Evolutionary conservation across 2,113 vertebrate species (phyloP).

Genomic region (Mixornis gularis): DNA sequence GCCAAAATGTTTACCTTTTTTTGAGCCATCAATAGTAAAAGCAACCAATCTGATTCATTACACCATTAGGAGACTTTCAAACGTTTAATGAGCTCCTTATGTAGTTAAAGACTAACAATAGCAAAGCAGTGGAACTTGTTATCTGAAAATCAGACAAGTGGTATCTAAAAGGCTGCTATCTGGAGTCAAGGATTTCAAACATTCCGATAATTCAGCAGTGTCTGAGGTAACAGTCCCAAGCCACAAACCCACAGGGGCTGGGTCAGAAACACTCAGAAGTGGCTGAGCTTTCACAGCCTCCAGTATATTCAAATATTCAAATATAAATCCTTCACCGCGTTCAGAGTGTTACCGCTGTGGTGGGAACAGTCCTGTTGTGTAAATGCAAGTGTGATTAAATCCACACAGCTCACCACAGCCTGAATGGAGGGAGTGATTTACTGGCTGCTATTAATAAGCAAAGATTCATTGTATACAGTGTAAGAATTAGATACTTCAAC

Average conservation of each 20-base stretch:
- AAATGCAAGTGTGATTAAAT: not conserved
- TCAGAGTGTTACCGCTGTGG: not conserved
- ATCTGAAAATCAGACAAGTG: constrained; percentile 17
- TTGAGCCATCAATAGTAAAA: not conserved
- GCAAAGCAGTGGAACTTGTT: not conserved
- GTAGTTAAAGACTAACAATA: not conserved
- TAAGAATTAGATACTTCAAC: not conserved
- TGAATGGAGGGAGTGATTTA: not conserved
- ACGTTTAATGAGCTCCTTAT: not conserved
- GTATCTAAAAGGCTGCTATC: not conserved
- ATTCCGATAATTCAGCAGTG: not conserved
- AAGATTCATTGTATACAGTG: not conserved
- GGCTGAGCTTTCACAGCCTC: not conserved
- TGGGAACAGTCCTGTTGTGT: not conserved
- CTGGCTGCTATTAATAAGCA: not conserved
- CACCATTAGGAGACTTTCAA: not conserved
- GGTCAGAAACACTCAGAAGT: not conserved
- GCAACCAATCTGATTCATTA: not conserved
- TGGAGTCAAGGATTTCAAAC: not conserved
- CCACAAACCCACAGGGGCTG: not conserved
- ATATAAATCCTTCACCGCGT: not conserved
- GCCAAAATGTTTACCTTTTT: not conserved
- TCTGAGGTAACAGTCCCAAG: not conserved
- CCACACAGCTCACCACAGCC: not conserved
- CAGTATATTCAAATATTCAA: not conserved